Percentiles rank a stretch among this genome's conserved stretches.
Conservation (phyloP, 1,140 invertebrate genomes). For the Goniozus legneri region DNA sequence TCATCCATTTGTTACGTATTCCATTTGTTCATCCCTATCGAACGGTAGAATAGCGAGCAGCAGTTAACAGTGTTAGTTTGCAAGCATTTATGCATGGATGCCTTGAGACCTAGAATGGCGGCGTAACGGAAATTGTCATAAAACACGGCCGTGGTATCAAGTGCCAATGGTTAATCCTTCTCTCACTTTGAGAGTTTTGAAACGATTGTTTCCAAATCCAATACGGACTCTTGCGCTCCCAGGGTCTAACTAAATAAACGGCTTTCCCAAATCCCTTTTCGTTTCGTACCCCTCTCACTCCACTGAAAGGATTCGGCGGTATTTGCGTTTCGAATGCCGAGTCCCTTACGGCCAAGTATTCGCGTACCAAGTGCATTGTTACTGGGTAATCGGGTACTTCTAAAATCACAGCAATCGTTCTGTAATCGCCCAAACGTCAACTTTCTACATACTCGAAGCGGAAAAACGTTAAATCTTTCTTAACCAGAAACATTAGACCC, state of each 20-base stretch:
- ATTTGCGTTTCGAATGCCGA: neutral
- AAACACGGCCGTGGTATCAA: too few species aligned
- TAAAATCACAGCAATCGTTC: neutral
- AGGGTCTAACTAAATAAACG: constrained; percentile 11
- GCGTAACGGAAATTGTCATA: too few species aligned
- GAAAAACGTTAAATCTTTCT: too few species aligned
- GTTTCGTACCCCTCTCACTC: neutral
- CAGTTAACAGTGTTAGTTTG: too few species aligned
- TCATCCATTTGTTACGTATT: too few species aligned
- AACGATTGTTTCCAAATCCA: neutral
- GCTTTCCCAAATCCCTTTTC: constrained; percentile 12
- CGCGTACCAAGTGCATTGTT: neutral
- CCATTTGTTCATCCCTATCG: too few species aligned
- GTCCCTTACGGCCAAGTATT: neutral
- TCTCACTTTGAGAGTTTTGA: neutral
- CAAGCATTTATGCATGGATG: too few species aligned
- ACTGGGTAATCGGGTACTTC: neutral
- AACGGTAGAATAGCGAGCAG: too few species aligned
- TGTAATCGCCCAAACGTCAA: constrained; percentile 1
- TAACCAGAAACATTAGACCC: too few species aligned
- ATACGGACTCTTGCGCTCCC: neutral
- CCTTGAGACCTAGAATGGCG: too few species aligned
- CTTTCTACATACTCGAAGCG: neutral
- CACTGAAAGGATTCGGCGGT: neutral
- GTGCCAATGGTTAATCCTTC: neutral